Evolutionary conservation across 2,797 vertebrate species (phyloP), one percentile per base, ranked within the genome.

Genomic region (Catharus ustulatus): DNA sequence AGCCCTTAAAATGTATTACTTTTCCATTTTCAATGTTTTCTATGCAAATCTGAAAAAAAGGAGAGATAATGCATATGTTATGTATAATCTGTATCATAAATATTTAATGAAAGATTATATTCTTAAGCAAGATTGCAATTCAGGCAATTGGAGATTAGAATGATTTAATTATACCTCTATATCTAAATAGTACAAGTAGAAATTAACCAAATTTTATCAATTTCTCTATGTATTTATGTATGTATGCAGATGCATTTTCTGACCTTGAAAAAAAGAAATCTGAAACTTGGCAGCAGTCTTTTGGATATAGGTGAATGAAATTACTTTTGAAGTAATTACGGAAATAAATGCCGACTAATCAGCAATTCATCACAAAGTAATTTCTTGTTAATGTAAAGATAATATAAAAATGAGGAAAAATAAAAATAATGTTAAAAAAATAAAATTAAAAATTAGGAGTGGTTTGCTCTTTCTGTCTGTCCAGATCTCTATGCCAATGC

Each of bases 391-490:
- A 61, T 43, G 11, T 61, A 68, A 80, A 86, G 15, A 29, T 24
- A 73, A 63, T 38, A 26, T 5, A 42, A 66, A 84, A 58, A 83
- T 24, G 0, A 10, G 2, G 2, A 3, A 30, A 66, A 72, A 72
- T 9, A 67, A 62, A 59, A 2, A 1, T 23, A 30, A 77, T 3
- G 10, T 10, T 22, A 30, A 58, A 17, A 30, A 2, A 16, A 7
- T 5, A 21, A 15, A 8, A 29, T 3, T 4, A 21, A 15, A 8
- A 29, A 2, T 32, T 48, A 12, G 5, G 40, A 16, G 2, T 13
- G 6, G 2, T 18, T 26, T 2, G 2, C 4, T 11, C 10, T 32
- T 38, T 63, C n/a, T 40, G 15, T 51, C 6, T 6, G 4, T 20
- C 7, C 26, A 11, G 32, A 1, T 11, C 17, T 49, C 11, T 16